A percentile compares a stretch with the other conserved stretches of the same genome.
Conservation (phyloP, 2,888 invertebrate species). For the Diachrysia chrysitis region DNA sequence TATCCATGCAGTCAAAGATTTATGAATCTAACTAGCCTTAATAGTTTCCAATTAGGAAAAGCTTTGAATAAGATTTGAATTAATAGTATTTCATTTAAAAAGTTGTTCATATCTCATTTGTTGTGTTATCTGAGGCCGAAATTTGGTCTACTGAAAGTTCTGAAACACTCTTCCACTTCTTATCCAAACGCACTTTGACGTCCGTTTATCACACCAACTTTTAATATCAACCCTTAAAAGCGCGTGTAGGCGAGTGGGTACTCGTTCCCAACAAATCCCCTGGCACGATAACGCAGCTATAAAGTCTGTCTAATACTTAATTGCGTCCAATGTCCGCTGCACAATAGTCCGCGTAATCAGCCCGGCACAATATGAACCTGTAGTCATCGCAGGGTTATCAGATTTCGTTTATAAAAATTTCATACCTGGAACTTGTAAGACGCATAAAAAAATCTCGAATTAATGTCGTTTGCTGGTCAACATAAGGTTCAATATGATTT, state of each 20-base stretch:
- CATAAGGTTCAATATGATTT: too few relatives aligned
- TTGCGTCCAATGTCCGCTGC: slow-evolving; percentile 79
- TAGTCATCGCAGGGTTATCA: slow-evolving; percentile 67
- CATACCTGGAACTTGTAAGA: background rate
- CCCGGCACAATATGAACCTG: slow-evolving; percentile 68
- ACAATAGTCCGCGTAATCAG: slow-evolving; percentile 84
- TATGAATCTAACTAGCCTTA: too few relatives aligned
- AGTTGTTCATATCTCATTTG: too few relatives aligned
- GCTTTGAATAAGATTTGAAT: too few relatives aligned
- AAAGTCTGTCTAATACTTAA: slow-evolving; percentile 82
- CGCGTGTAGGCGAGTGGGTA: slow-evolving; percentile 26
- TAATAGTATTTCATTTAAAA: too few relatives aligned
- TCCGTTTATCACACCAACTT: background rate
- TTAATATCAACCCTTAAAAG: slow-evolving; percentile 27
- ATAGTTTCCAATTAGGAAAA: too few relatives aligned
- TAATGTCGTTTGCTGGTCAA: too few relatives aligned
- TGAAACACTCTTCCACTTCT: too few relatives aligned
- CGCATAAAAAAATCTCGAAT: background rate
- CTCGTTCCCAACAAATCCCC: slow-evolving; percentile 51
- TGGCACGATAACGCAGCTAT: slow-evolving; percentile 60
- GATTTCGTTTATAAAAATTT: background rate
- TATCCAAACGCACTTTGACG: too few relatives aligned
- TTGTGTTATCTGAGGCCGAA: too few relatives aligned
- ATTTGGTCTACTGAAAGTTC: too few relatives aligned
- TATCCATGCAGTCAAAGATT: too few relatives aligned